Evolutionary conservation across 2,888 invertebrate species (phyloP), one percentile per base, ranked within the genome.

Genomic region (Diarsia brunnea): DNA sequence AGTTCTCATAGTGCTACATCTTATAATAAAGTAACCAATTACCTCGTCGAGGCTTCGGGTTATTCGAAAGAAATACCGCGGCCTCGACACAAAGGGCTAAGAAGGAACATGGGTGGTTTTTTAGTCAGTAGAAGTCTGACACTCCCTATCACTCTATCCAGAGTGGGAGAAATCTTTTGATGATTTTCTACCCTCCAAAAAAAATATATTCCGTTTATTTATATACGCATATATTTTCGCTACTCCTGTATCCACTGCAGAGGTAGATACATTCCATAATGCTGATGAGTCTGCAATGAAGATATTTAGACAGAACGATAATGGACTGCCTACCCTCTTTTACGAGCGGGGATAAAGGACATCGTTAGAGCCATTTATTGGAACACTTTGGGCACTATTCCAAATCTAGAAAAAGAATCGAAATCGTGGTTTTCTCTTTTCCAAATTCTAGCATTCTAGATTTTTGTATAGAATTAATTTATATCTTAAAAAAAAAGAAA

Each of bases 301-400:
- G 65, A 69, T 82, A 82, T 82, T 66, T 65, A 65, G 64, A 53
- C 58, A 65, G 64, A 31, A 77, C 55, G 51, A 47, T 58, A 78
- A 60, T 82, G 64, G 45, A 65, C 58, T 24, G 38, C 38, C 31
- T 58, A 60, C 43, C 58, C 63, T 21, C 64, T 69, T 51, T 64
- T 83, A 81, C 80, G 84, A 78, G 63, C 83, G 51, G 72, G 24
- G 67, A 83, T 80, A 80, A 83, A 72, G 51, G 63, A 71, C 63
- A 51, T 71, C 66, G 79, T 83, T 83, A 80, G 67, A 71, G 63
- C 79, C 79, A 79, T 72, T 60, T 78, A 85, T 88, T 79, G 75
- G 69, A 68, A 75, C 55, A 43, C 31, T 84, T 71, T 69, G 68
- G 76, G 75, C 76, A 73, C 38, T 45, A 58, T 58, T 78, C 73